These are phyloP conservation scores for Periphyllus acericola DNA, from an alignment of 2,888 invertebrate genomes.

Conservation along the genomic window DNA sequence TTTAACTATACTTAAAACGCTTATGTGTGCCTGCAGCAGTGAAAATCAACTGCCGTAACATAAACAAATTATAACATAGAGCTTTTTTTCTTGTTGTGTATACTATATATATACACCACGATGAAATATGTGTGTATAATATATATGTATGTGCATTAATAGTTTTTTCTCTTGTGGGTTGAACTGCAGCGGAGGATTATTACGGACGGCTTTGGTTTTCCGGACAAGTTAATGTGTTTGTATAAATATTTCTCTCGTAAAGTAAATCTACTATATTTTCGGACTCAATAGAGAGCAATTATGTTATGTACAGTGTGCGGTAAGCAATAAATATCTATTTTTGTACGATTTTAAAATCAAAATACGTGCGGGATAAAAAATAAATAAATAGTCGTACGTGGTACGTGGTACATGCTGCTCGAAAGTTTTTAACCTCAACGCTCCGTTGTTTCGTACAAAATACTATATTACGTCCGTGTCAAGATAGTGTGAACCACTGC, in stretches of 20 bases:
- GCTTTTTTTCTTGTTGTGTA: neutral
- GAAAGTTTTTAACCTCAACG: neutral
- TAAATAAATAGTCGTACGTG: neutral
- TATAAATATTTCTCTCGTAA: neutral
- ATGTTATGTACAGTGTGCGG: neutral
- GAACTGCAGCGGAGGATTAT: neutral
- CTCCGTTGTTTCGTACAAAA: neutral
- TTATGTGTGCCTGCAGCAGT: neutral
- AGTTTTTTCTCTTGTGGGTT: neutral
- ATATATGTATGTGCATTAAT: neutral
- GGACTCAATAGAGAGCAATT: neutral
- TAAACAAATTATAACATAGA: slow-evolving; percentile 10
- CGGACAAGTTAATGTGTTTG: neutral
- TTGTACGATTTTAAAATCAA: neutral
- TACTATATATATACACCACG: neutral
- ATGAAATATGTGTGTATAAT: neutral
- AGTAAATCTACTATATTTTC: neutral
- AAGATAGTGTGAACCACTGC: neutral
- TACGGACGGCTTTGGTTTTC: neutral
- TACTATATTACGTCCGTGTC: neutral
- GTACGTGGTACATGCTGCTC: too few relatives aligned
- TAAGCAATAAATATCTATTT: neutral
- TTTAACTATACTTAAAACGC: slow-evolving; percentile 11
- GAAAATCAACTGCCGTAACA: slow-evolving; percentile 1
- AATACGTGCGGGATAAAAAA: neutral